Conservation (phyloP, 2,888 invertebrate species). For the Trilocha varians region DNA sequence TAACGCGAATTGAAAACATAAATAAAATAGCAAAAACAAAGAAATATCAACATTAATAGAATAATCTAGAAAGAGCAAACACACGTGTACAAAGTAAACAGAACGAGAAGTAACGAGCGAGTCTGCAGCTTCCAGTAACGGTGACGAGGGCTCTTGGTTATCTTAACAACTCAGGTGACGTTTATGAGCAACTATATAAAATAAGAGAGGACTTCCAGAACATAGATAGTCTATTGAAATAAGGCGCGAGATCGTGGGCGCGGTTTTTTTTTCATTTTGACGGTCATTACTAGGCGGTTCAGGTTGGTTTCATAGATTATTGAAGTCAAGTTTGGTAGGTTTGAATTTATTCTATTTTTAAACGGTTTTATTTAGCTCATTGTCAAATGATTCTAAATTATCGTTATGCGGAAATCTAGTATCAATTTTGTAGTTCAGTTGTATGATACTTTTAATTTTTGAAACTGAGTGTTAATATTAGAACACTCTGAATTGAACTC, state of each 20-base stretch:
- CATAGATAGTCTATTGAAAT: neutral
- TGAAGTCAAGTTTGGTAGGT: neutral
- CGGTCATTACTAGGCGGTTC: neutral
- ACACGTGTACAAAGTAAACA: neutral
- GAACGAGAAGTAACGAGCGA: neutral
- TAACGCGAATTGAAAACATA: too few relatives aligned
- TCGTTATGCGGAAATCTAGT: too few relatives aligned
- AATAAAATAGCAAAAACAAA: neutral
- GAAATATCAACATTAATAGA: neutral
- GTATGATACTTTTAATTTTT: too few relatives aligned
- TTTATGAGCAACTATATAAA: slow-evolving; percentile 1
- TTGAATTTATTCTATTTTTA: too few relatives aligned
- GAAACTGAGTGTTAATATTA: too few relatives aligned
- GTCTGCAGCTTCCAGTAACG: neutral
- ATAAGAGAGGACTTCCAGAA: neutral
- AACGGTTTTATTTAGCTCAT: too few relatives aligned
- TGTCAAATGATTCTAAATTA: too few relatives aligned
- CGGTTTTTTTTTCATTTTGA: neutral
- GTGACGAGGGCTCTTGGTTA: neutral
- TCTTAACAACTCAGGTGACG: neutral
- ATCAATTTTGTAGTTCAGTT: too few relatives aligned
- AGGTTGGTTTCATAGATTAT: neutral
- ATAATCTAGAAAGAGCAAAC: slow-evolving; percentile 1
- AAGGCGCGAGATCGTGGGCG: neutral
- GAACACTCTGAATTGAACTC: too few relatives aligned